A percentile compares a stretch with the other conserved stretches of the same genome.
phyloP scores from a whole-genome alignment of 1,140 invertebrate species.

The Drosophila kanapiae region DNA sequence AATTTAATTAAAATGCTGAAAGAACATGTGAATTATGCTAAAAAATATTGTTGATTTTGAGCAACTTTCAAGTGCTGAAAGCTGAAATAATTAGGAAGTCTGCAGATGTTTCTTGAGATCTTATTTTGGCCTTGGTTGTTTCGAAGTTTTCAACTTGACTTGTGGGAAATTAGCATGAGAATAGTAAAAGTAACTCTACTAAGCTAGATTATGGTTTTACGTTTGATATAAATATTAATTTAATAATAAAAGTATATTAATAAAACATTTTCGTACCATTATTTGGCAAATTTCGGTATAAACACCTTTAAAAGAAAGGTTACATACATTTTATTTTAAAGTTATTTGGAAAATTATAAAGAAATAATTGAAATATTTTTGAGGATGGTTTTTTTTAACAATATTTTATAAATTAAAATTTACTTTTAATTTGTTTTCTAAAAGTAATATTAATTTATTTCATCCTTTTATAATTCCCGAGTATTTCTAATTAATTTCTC shows the following conservation, averaged over 20 bases:
- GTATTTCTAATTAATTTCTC: not conserved
- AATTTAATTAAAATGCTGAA: slow-evolving; percentile 11
- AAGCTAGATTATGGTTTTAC: not conserved
- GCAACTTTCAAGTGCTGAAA: not conserved
- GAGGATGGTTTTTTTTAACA: too few relatives aligned
- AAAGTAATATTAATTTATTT: too few relatives aligned
- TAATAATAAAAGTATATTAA: not conserved
- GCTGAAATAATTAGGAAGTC: not conserved
- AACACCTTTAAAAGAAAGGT: not conserved
- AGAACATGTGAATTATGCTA: slow-evolving; percentile 17
- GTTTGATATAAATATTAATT: not conserved
- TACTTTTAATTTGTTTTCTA: too few relatives aligned
- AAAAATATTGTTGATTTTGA: not conserved
- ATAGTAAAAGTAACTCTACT: not conserved
- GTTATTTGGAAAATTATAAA: too few relatives aligned
- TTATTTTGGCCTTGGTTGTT: not conserved
- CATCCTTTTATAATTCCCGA: too few relatives aligned
- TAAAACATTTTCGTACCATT: too few relatives aligned
- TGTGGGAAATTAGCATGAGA: not conserved
- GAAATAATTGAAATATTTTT: too few relatives aligned
- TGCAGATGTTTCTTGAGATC: not conserved
- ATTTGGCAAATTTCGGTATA: too few relatives aligned
- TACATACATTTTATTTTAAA: too few relatives aligned
- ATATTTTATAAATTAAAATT: too few relatives aligned
- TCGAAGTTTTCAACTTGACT: not conserved